These are phyloP conservation scores for Polypterus senegalus DNA, from an alignment of 2,113 vertebrate species.

Conservation along the genomic window DNA sequence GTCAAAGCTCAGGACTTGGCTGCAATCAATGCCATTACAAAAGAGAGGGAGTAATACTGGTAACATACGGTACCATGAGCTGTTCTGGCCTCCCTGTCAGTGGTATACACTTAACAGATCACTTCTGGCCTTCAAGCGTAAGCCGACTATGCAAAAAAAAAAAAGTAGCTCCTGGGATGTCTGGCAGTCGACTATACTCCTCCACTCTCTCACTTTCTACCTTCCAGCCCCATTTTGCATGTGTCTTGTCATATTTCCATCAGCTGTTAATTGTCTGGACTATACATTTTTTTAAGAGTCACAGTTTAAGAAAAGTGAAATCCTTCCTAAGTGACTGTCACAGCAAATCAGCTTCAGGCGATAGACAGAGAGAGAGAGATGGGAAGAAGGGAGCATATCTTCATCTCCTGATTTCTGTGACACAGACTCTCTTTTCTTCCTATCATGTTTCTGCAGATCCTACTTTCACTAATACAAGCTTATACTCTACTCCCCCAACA, in stretches of 20 bases:
- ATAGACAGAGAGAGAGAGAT: no score
- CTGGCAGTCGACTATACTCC: constrained; percentile 23
- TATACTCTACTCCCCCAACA: constrained; percentile 38
- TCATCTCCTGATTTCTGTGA: constrained; percentile 50
- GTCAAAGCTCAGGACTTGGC: no score
- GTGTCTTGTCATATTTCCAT: constrained; percentile 81
- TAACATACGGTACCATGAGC: constrained; percentile 97
- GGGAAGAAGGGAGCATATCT: constrained; percentile 2
- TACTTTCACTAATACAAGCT: constrained; percentile 1
- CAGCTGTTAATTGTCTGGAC: constrained; percentile 74
- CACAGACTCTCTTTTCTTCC: no score
- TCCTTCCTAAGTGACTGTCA: constrained; percentile 78
- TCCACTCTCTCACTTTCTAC: constrained; percentile 24
- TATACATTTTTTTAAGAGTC: constrained; percentile 60
- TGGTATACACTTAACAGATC: constrained; percentile 56
- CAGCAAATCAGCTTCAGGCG: constrained; percentile 61
- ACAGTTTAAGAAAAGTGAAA: constrained; percentile 73
- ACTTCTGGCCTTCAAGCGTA: constrained; percentile 48
- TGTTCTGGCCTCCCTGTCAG: constrained; percentile 61
- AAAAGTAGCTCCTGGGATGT: constrained; percentile 11
- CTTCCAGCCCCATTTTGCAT: constrained; percentile 44
- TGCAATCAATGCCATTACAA: constrained; percentile 21
- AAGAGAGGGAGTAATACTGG: constrained; percentile 86
- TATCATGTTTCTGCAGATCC: not conserved
- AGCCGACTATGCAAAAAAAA: constrained; percentile 27